A percentile compares a stretch with the other conserved stretches of the same genome.
These are phyloP conservation scores for Megaceryle alcyon DNA, from an alignment of 2,797 vertebrate species.

Conservation along the genomic window DNA sequence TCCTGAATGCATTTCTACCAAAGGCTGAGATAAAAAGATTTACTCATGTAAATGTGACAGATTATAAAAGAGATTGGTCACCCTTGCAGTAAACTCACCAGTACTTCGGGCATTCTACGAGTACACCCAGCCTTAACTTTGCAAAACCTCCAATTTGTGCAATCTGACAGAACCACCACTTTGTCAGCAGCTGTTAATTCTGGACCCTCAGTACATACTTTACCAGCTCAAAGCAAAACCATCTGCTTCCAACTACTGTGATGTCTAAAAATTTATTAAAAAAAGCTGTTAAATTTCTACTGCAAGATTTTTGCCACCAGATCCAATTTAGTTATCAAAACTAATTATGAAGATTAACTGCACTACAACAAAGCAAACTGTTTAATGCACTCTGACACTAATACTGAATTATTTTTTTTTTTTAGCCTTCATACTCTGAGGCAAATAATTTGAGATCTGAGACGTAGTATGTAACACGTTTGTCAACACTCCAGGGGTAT, in stretches of 20 bases:
- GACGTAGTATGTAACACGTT: rapidly evolving
- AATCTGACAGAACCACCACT: not conserved
- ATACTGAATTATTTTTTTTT: not conserved
- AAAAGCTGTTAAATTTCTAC: not conserved
- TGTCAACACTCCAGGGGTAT: not conserved
- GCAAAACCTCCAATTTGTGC: rapidly evolving
- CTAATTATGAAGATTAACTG: not conserved
- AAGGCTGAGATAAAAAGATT: not conserved
- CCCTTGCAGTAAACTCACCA: not conserved
- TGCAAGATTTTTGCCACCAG: not conserved
- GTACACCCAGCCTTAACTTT: not conserved
- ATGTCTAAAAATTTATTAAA: not conserved
- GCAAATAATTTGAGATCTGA: not conserved
- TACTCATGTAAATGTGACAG: not conserved
- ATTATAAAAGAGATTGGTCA: not conserved
- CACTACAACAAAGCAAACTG: not conserved
- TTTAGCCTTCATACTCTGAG: not conserved
- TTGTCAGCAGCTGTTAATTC: not conserved
- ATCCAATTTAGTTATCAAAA: not conserved
- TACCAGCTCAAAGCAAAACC: not conserved
- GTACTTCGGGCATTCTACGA: not conserved
- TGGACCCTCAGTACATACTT: not conserved
- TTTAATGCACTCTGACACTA: not conserved
- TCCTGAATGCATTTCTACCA: constrained; percentile 5
- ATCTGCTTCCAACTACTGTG: not conserved